Evolutionary conservation across 2,113 vertebrate species (phyloP).

Genomic region (Pseudolaguvia tuberculata): DNA sequence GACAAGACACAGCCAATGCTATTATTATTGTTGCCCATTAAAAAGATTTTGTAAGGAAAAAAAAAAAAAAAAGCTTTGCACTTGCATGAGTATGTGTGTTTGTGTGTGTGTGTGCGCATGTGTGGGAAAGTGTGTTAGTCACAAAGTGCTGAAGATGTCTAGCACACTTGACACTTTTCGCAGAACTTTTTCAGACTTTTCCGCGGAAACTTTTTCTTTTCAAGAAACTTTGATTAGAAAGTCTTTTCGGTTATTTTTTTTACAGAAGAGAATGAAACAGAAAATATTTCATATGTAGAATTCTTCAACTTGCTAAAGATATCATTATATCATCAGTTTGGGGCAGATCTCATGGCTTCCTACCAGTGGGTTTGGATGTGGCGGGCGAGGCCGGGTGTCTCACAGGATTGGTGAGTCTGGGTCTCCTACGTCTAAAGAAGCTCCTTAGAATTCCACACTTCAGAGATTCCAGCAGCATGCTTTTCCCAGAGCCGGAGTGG

Average conservation of each 20-base stretch:
- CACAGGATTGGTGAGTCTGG: conserved; percentile 75
- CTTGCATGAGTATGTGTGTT: background rate
- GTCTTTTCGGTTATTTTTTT: background rate
- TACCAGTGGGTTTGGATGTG: conserved; percentile 86
- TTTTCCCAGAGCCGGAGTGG: conserved; percentile 83
- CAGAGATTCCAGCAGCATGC: conserved; percentile 88
- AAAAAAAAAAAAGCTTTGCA: background rate
- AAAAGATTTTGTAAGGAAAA: background rate
- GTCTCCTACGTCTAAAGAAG: conserved; percentile 88
- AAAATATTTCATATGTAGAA: too few species aligned
- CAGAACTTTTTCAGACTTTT: conserved; percentile 6
- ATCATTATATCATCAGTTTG: background rate
- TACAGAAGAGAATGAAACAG: background rate
- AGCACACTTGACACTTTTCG: conserved; percentile 26
- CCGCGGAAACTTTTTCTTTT: conserved; percentile 16
- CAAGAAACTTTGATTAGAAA: background rate
- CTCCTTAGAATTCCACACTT: conserved; percentile 92
- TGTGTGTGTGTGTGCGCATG: too few species aligned
- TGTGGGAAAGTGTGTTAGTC: conserved; percentile 28
- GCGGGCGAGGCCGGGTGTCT: conserved; percentile 87
- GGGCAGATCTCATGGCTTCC: too few species aligned
- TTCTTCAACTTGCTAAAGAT: too few species aligned
- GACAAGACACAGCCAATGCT: background rate
- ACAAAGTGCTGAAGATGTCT: conserved; percentile 42
- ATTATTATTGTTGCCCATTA: background rate